Percentiles rank a stretch among this genome's conserved stretches.
Conservation (phyloP, 2,797 vertebrate genomes). For the Mus caroli region DNA sequence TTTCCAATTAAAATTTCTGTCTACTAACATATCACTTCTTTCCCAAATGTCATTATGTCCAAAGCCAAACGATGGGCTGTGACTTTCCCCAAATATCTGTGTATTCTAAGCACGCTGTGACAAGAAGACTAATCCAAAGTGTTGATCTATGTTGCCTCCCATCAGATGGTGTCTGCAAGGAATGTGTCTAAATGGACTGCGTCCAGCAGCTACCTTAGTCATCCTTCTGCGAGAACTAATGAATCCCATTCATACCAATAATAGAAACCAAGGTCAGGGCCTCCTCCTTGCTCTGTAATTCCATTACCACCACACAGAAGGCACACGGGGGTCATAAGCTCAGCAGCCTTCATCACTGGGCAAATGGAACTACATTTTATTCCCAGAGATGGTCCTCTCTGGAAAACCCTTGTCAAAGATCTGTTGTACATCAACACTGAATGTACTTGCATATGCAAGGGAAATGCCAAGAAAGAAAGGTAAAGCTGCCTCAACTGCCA, state of each 20-base stretch:
- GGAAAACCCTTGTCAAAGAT: slow-evolving; percentile 22
- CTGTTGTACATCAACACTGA: slow-evolving; percentile 15
- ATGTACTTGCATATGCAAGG: background rate
- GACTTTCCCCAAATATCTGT: slow-evolving; percentile 74
- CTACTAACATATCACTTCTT: slow-evolving; percentile 38
- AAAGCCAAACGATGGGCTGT: slow-evolving; percentile 34
- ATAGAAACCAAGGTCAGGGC: slow-evolving; percentile 78
- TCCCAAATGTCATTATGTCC: slow-evolving; percentile 50
- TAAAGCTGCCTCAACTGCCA: slow-evolving; percentile 11
- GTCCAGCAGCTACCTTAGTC: slow-evolving; percentile 65
- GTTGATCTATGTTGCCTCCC: slow-evolving; percentile 67
- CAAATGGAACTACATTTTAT: slow-evolving; percentile 68
- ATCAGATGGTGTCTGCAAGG: slow-evolving; percentile 65
- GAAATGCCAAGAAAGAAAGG: background rate
- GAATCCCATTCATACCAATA: slow-evolving; percentile 67
- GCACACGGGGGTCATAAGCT: slow-evolving; percentile 62
- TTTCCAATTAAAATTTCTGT: slow-evolving; percentile 70
- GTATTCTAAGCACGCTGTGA: slow-evolving; percentile 49
- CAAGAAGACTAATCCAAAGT: slow-evolving; percentile 26
- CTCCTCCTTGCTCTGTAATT: slow-evolving; percentile 70
- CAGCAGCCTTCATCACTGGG: slow-evolving; percentile 47
- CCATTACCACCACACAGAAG: slow-evolving; percentile 69
- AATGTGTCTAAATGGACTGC: slow-evolving; percentile 54
- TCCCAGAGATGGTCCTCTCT: slow-evolving; percentile 44
- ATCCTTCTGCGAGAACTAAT: slow-evolving; percentile 80